Evolutionary conservation across 2,113 vertebrate species (phyloP).

Genomic region (Chlamydotis undulata): DNA sequence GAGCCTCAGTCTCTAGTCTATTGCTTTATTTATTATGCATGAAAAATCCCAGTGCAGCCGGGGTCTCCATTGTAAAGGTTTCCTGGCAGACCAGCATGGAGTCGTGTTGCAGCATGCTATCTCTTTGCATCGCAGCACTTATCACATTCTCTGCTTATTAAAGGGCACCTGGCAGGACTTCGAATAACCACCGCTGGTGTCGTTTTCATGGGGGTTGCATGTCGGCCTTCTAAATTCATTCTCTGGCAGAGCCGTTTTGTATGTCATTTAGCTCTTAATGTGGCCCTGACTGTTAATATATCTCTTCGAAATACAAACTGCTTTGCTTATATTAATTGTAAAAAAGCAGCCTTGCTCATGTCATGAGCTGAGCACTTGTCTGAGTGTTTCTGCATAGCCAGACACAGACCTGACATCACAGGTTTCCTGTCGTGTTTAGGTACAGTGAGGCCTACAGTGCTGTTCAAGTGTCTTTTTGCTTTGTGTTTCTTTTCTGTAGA

Average conservation of each 20-base stretch:
- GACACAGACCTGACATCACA: background rate
- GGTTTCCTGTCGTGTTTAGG: background rate
- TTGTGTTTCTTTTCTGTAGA: background rate
- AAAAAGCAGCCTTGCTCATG: background rate
- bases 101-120: conserved; percentile 56
- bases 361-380: background rate
- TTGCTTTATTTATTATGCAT: conserved; percentile 69
- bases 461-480: background rate
- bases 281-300: background rate
- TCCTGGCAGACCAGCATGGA: conserved; percentile 62
- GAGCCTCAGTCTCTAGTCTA: background rate
- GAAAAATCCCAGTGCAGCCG: conserved; percentile 46
- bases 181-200: background rate
- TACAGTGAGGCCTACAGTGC: background rate
- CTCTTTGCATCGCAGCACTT: conserved; percentile 55
- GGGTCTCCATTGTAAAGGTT: conserved; percentile 43
- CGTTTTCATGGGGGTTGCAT: background rate
- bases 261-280: conserved; percentile 1
- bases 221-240: background rate
- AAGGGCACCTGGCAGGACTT: conserved; percentile 67
- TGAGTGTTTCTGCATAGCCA: background rate
- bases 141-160: conserved; percentile 61
- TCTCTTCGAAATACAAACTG: background rate
- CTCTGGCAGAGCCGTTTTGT: background rate
- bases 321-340: background rate